phyloP scores from a whole-genome alignment of 2,113 vertebrate genomes.

The Thermophis baileyi region DNA sequence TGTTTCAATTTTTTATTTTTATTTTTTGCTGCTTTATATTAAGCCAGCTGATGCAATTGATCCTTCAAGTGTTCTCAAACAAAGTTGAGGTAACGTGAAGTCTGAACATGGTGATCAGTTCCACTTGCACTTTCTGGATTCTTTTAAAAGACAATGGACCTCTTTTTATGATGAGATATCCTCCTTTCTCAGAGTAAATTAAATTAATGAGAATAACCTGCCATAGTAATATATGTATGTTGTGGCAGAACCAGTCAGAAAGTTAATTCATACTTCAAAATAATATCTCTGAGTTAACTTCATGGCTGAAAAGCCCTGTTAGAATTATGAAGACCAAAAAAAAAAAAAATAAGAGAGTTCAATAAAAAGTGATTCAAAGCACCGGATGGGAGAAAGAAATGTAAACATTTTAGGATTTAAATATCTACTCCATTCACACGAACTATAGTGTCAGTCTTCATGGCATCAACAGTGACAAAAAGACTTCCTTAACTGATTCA shows the following conservation, averaged over 20 bases:
- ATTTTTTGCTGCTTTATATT: background rate
- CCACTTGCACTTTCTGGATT: background rate
- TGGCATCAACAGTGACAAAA: background rate
- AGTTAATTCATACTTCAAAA: background rate
- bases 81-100: background rate
- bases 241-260: background rate
- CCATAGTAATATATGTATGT: background rate
- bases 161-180: background rate
- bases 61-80: background rate
- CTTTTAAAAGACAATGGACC: background rate
- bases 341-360: background rate
- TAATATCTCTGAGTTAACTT: background rate
- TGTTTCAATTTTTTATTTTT: background rate
- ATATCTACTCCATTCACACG: background rate
- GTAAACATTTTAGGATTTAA: background rate
- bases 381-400: background rate
- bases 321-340: background rate
- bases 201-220: background rate
- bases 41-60: background rate
- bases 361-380: background rate
- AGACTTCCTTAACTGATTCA: background rate
- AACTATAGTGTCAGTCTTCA: background rate
- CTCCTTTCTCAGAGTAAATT: background rate
- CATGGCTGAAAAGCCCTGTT: background rate
- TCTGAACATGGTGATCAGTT: background rate